These are phyloP conservation scores for Marisa cornuarietis DNA, from an alignment of 1,140 invertebrate species.

Conservation along the genomic window DNA sequence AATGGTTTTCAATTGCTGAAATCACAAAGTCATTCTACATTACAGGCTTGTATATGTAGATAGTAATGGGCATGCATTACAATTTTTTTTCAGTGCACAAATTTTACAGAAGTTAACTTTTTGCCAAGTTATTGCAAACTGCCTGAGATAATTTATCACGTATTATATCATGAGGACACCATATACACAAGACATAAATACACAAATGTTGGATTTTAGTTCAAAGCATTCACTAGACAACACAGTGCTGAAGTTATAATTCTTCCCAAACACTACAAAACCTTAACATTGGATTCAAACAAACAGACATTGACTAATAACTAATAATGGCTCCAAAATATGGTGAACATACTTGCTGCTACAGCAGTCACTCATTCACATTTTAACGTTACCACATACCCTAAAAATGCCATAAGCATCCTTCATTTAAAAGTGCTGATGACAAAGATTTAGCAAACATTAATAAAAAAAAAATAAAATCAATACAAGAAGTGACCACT, in stretches of 20 bases:
- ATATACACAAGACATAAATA: constrained; percentile 15
- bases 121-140: no score
- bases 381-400: not conserved
- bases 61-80: not conserved
- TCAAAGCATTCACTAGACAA: no score
- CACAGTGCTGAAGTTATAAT: no score
- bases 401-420: not conserved
- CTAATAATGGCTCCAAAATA: no score
- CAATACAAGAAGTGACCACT: not conserved
- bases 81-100: not conserved
- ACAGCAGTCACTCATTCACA: not conserved
- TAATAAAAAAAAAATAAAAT: not conserved
- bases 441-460: not conserved
- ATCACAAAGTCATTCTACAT: constrained; percentile 3
- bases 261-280: no score
- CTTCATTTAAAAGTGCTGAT: not conserved
- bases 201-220: not conserved
- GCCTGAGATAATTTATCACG: no score
- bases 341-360: not conserved
- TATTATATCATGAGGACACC: not conserved
- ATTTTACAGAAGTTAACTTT: not conserved
- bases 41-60: not conserved
- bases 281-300: no score
- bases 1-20: constrained; percentile 52
- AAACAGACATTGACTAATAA: no score